These are phyloP conservation scores for Euglossa dilemma DNA, from an alignment of 1,140 invertebrate genomes.

Conservation along the genomic window DNA sequence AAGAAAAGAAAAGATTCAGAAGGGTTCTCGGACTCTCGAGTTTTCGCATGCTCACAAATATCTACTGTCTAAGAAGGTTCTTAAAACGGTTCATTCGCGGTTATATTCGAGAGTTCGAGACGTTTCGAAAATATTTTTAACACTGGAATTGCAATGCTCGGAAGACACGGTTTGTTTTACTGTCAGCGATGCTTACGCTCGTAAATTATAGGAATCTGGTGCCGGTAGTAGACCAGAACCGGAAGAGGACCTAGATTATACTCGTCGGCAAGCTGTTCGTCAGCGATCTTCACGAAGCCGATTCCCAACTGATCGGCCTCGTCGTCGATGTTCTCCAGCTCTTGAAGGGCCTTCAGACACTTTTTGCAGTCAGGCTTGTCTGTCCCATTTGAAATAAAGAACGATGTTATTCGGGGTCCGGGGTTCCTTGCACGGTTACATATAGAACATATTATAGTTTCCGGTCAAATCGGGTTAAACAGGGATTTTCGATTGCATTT, in stretches of 20 bases:
- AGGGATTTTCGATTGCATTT: neutral
- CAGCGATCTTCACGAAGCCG: slow-evolving; percentile 97
- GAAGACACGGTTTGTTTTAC: neutral
- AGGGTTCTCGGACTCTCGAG: no score
- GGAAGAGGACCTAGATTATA: slow-evolving; percentile 95
- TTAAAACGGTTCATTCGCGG: neutral
- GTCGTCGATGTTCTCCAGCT: slow-evolving; percentile 97
- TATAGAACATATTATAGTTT: neutral
- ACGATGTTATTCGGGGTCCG: slow-evolving; percentile 40
- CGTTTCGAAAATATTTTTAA: neutral
- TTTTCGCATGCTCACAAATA: no score
- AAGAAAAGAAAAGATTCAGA: no score
- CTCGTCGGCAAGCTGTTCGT: slow-evolving; percentile 94
- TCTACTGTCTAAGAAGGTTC: no score
- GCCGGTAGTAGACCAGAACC: slow-evolving; percentile 95
- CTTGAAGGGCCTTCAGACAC: slow-evolving; percentile 93
- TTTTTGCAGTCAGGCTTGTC: slow-evolving; percentile 97
- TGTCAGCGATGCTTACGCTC: slow-evolving; percentile 87
- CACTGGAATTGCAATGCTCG: neutral
- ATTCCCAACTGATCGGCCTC: slow-evolving; percentile 97
- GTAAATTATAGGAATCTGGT: slow-evolving; percentile 97
- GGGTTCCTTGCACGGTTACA: neutral
- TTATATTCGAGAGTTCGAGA: neutral
- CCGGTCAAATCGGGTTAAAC: slow-evolving; percentile 10
- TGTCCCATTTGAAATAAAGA: slow-evolving; percentile 83